These are phyloP conservation scores for Volucella inanis DNA, from an alignment of 2,888 invertebrate genomes.

Conservation along the genomic window DNA sequence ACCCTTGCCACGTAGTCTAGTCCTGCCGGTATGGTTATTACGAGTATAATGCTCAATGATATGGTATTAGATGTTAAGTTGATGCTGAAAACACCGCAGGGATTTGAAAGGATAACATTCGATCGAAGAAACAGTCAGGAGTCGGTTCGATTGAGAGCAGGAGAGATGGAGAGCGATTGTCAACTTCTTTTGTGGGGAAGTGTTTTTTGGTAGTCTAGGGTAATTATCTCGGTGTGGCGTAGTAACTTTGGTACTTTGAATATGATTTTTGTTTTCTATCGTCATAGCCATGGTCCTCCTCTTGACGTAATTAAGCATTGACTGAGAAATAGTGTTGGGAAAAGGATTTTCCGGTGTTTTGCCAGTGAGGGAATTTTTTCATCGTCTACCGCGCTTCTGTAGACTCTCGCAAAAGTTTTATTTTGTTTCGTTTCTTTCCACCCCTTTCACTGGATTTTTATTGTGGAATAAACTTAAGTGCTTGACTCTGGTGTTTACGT, in stretches of 20 bases:
- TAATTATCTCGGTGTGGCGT: slow-evolving; percentile 68
- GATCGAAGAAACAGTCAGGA: slow-evolving; percentile 28
- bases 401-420: slow-evolving; percentile 63
- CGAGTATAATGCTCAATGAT: slow-evolving; percentile 71
- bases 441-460: slow-evolving; percentile 31
- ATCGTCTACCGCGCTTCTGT: slow-evolving; percentile 71
- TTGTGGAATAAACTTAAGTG: slow-evolving; percentile 56
- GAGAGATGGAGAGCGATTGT: slow-evolving; percentile 27
- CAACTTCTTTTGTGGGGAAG: slow-evolving; percentile 29
- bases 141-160: no score
- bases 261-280: slow-evolving; percentile 4
- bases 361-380: slow-evolving; percentile 65
- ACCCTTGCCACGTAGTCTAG: slow-evolving; percentile 26
- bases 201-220: slow-evolving; percentile 39
- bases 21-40: slow-evolving; percentile 26
- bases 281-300: slow-evolving; percentile 6
- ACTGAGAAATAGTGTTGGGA: slow-evolving; percentile 66
- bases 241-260: slow-evolving; percentile 1
- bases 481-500: slow-evolving; percentile 56
- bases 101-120: slow-evolving; percentile 64
- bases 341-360: slow-evolving; percentile 73
- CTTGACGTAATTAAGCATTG: slow-evolving; percentile 66
- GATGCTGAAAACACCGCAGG: slow-evolving; percentile 57
- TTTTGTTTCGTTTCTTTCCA: background rate
- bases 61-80: slow-evolving; percentile 68